These are phyloP conservation scores for Maccullochella peelii DNA, from an alignment of 2,113 vertebrate species.

Conservation along the genomic window DNA sequence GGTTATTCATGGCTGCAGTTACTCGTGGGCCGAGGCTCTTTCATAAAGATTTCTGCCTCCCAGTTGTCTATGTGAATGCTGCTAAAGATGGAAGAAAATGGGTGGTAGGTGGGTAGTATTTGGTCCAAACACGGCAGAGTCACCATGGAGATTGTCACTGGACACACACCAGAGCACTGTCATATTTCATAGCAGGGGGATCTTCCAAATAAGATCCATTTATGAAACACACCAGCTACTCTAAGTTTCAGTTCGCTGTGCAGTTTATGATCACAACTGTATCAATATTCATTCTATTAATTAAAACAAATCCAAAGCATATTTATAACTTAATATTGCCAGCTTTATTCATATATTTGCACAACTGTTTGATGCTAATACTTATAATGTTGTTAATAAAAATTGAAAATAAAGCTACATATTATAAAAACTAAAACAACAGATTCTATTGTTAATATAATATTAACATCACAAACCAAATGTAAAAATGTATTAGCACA, in stretches of 20 bases:
- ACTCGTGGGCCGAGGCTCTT: slow-evolving; percentile 23
- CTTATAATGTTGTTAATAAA: not conserved
- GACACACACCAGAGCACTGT: slow-evolving; percentile 42
- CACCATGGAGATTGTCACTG: slow-evolving; percentile 49
- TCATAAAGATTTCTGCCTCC: slow-evolving; percentile 62
- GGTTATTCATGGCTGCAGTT: slow-evolving; percentile 58
- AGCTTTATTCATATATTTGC: not conserved
- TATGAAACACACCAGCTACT: slow-evolving; percentile 13
- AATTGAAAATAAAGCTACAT: not conserved
- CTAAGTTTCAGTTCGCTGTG: not conserved
- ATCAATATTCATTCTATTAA: not conserved
- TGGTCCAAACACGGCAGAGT: slow-evolving; percentile 54
- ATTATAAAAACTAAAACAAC: not conserved
- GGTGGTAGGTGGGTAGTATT: slow-evolving; percentile 44
- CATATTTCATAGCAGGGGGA: slow-evolving; percentile 13
- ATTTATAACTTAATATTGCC: not conserved
- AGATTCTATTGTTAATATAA: not conserved
- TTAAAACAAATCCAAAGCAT: not conserved
- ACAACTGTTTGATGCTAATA: not conserved
- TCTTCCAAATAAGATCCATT: slow-evolving; percentile 25
- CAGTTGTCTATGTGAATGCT: slow-evolving; percentile 34
- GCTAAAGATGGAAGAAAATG: slow-evolving; percentile 46
- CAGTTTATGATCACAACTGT: not conserved
- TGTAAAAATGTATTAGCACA: not conserved
- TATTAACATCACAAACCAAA: too few species aligned